Base-by-base conservation (phyloP, 2,797 vertebrate species). In the Phaenicophaeus curvirostris region DNA sequence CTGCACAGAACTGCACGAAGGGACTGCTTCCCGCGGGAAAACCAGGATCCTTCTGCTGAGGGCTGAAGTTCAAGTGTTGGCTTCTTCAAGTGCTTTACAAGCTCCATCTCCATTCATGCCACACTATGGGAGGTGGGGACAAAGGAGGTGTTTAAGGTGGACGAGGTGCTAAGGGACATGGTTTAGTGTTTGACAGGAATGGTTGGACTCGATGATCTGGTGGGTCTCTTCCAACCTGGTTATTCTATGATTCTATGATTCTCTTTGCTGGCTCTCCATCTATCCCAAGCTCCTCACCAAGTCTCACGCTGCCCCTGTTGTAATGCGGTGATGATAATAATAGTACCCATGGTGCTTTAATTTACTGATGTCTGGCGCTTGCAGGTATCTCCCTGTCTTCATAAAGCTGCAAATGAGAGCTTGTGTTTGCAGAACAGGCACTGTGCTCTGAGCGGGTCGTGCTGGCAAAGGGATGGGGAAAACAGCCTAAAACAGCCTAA, bases 361-460 rank as follows among this genome's bases (percentile, higher is more conserved):
- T 90, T 76, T 41, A 58, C 55, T 33, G 58, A 17, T 15, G 67
- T 55, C 10, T 3, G 1, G 17, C 3, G 0, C 17, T 57, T 2
- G 0, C 8, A 15, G 19, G 15, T 31, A 0, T 66, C 66, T 63
- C 35, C n/a, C 23, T 63, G 54, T 57, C 55, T 66, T 61, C 14
- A 1, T 11, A 46, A 48, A 71, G 65, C 58, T 63, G 41, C 37
- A 44, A 67, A 28, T 0, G 3, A 66, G 82, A 48, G 78, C 31
- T 2, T 0, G 8, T 1, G 0, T 65, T 78, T 67, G 78, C 51
- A 20, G 71, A 71, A 33, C 0, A 11, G 50, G 35, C 2, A 2
- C 44, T 0, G 9, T 41, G 67, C 50, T 82, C 59, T 0, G 11
- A 59, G n/a, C 0, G 5, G 51, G 63, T 54, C 1, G 0, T 54